Conservation (phyloP, 2,113 vertebrate species). For the Anthoscopus minutus region DNA sequence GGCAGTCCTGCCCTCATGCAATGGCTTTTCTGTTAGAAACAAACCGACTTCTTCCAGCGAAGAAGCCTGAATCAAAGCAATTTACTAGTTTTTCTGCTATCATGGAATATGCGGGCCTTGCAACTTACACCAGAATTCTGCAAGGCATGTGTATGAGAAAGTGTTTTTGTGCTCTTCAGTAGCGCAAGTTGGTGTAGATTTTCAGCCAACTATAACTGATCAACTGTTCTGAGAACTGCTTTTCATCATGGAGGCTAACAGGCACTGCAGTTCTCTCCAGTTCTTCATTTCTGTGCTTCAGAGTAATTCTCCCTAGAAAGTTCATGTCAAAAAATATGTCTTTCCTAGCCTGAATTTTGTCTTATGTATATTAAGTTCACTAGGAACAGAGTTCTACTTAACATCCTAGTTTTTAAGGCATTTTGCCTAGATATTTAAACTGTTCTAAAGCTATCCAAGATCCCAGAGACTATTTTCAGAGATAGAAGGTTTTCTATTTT, state of each 20-base stretch:
- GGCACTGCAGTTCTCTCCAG: background rate
- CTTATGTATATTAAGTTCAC: background rate
- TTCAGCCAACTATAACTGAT: background rate
- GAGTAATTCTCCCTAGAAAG: background rate
- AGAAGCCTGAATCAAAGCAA: background rate
- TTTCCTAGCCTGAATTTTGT: background rate
- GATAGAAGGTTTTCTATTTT: background rate
- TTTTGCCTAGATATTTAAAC: background rate
- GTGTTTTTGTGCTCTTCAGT: background rate
- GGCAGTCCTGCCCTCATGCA: background rate
- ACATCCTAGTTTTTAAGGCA: background rate
- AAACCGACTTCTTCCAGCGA: background rate
- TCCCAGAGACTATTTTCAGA: background rate
- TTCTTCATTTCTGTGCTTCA: background rate
- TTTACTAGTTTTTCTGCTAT: background rate
- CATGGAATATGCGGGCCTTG: background rate
- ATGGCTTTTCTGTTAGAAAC: background rate
- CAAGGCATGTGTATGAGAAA: background rate
- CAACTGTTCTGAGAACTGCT: background rate
- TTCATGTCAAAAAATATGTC: background rate
- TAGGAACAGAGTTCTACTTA: background rate
- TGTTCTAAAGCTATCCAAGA: background rate
- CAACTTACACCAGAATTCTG: background rate
- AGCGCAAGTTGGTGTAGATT: background rate
- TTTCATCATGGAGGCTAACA: background rate